These are phyloP conservation scores for Atta texana DNA, from an alignment of 1,140 invertebrate species.

Conservation along the genomic window DNA sequence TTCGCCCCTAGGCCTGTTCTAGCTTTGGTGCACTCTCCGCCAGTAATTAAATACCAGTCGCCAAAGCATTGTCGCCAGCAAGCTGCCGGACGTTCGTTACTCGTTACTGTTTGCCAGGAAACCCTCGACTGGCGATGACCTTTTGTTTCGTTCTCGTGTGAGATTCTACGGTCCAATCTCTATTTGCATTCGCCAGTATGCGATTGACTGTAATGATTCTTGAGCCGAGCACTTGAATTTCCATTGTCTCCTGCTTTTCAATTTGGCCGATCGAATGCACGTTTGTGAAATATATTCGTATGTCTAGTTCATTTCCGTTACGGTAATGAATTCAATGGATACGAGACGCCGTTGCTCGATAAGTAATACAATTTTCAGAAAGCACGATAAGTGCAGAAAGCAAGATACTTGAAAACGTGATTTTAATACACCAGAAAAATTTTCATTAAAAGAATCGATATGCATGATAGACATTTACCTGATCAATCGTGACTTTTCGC, in stretches of 20 bases:
- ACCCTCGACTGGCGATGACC: slow-evolving; percentile 66
- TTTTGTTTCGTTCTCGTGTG: slow-evolving; percentile 71
- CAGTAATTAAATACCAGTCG: slow-evolving; percentile 72
- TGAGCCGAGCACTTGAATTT: slow-evolving; percentile 36
- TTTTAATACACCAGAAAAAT: slow-evolving; percentile 31
- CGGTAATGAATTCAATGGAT: not conserved
- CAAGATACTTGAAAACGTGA: not conserved
- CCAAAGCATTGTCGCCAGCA: slow-evolving; percentile 50
- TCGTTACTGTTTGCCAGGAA: slow-evolving; percentile 76
- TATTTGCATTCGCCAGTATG: slow-evolving; percentile 71
- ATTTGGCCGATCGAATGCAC: slow-evolving; percentile 1
- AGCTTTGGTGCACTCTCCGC: slow-evolving; percentile 4
- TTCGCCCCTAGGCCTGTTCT: not conserved
- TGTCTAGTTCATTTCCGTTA: not conserved
- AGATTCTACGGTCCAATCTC: slow-evolving; percentile 37
- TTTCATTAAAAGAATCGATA: slow-evolving; percentile 42
- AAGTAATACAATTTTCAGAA: slow-evolving; percentile 19
- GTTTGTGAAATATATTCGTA: slow-evolving; percentile 25
- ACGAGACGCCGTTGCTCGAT: not conserved
- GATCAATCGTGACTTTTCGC: slow-evolving; percentile 46
- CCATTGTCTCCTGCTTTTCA: slow-evolving; percentile 48
- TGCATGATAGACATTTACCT: slow-evolving; percentile 32
- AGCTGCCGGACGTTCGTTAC: slow-evolving; percentile 66
- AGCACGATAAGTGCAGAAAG: slow-evolving; percentile 30
- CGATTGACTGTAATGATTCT: slow-evolving; percentile 68